These are phyloP conservation scores for Ceratoteleas bidentatus DNA, from an alignment of 1,140 invertebrate species.

Conservation along the genomic window DNA sequence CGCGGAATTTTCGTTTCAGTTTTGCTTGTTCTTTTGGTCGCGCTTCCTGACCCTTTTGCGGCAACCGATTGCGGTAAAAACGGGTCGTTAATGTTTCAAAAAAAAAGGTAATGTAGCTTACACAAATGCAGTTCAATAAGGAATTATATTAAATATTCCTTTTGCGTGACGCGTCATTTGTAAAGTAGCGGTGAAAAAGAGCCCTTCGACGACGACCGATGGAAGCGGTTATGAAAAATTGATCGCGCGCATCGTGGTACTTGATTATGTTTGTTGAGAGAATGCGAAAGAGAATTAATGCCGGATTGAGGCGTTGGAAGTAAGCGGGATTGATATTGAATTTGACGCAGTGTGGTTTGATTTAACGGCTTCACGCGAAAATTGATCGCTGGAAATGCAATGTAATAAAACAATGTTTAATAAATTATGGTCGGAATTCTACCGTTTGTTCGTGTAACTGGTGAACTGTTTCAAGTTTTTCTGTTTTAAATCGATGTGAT, in stretches of 20 bases:
- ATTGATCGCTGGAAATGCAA: too few relatives aligned
- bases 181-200: slow-evolving; percentile 19
- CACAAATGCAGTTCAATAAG: slow-evolving; percentile 36
- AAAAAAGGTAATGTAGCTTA: slow-evolving; percentile 52
- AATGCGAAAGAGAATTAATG: too few relatives aligned
- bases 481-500: too few relatives aligned
- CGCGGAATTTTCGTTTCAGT: slow-evolving; percentile 6
- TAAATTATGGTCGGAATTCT: too few relatives aligned
- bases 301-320: too few relatives aligned
- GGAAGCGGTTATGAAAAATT: slow-evolving; percentile 28
- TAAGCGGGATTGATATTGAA: too few relatives aligned
- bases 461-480: too few relatives aligned
- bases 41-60: neutral
- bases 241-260: neutral
- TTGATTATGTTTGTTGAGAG: slow-evolving; percentile 33
- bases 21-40: slow-evolving; percentile 6
- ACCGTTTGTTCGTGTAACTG: too few relatives aligned
- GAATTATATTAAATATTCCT: slow-evolving; percentile 42
- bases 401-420: too few relatives aligned
- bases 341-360: too few relatives aligned
- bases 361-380: too few relatives aligned
- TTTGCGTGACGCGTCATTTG: slow-evolving; percentile 35
- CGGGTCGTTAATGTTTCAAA: too few relatives aligned
- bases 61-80: neutral
- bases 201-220: slow-evolving; percentile 7